Percentiles rank a stretch among this genome's conserved stretches.
These are phyloP conservation scores for Pedionomus torquatus DNA, from an alignment of 2,113 vertebrate species.

Conservation along the genomic window DNA sequence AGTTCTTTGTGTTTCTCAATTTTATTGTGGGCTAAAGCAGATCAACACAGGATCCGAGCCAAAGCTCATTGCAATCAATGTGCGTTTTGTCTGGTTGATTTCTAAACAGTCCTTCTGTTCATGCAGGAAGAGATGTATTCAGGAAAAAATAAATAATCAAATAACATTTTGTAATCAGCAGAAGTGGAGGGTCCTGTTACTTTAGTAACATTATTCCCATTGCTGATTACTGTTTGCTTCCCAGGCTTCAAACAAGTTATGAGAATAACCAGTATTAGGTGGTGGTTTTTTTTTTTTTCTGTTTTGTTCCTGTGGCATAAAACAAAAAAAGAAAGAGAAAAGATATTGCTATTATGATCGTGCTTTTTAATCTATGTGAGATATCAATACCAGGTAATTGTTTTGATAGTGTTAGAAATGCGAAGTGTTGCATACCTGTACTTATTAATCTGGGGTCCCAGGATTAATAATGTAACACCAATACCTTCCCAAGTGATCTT, in stretches of 20 bases:
- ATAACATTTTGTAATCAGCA: not conserved
- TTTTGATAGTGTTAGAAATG: not conserved
- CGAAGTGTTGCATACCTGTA: not conserved
- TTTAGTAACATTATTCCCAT: not conserved
- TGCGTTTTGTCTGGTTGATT: constrained; percentile 13
- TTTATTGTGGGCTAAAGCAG: constrained; percentile 18
- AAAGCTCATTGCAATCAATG: constrained; percentile 28
- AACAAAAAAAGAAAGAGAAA: not conserved
- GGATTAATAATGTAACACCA: not conserved
- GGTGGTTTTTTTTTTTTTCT: not conserved
- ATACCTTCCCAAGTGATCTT: not conserved
- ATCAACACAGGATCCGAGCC: constrained; percentile 42
- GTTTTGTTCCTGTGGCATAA: not conserved
- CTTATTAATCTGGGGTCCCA: not conserved
- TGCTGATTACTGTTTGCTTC: not conserved
- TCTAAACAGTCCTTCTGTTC: constrained; percentile 3
- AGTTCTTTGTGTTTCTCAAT: constrained; percentile 4
- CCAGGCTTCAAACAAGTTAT: not conserved
- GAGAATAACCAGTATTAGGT: not conserved
- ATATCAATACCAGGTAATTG: not conserved
- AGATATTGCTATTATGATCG: not conserved
- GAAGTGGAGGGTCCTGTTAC: not conserved
- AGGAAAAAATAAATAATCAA: not conserved
- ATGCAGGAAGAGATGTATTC: not conserved
- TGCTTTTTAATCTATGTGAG: not conserved